These are phyloP conservation scores for Eupithecia dodoneata DNA, from an alignment of 2,888 invertebrate species.

Conservation along the genomic window DNA sequence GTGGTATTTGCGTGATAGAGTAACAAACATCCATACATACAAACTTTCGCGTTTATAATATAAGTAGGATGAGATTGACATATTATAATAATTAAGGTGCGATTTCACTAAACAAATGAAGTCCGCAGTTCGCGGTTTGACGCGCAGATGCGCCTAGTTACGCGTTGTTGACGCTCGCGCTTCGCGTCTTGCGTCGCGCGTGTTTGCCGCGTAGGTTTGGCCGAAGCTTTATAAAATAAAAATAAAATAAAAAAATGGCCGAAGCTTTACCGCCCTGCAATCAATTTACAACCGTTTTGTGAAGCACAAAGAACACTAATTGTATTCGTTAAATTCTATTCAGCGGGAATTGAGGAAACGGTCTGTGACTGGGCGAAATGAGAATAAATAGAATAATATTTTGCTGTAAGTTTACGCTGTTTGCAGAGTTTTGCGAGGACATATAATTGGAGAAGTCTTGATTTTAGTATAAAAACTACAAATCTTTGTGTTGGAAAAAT, in stretches of 20 bases:
- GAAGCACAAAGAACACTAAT: conserved; percentile 18
- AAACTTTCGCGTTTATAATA: too few species aligned
- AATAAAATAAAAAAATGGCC: too few species aligned
- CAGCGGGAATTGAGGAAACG: conserved; percentile 17
- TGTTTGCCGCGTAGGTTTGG: neutral
- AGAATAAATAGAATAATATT: conserved; percentile 1
- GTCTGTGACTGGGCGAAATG: neutral
- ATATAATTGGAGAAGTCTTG: neutral
- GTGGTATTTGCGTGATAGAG: too few species aligned
- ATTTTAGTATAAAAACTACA: neutral
- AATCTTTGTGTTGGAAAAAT: neutral
- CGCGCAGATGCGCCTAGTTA: too few species aligned
- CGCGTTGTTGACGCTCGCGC: neutral
- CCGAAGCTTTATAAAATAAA: too few species aligned
- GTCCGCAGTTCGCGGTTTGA: too few species aligned
- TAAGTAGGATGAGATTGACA: too few species aligned
- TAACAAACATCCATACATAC: too few species aligned
- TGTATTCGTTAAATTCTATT: conserved; percentile 22
- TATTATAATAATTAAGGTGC: too few species aligned
- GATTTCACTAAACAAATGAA: too few species aligned
- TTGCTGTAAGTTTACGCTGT: neutral
- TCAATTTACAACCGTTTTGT: conserved; percentile 13
- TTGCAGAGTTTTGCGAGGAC: neutral
- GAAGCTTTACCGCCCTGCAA: neutral
- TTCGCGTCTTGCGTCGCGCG: too few species aligned